Percentiles rank a stretch among this genome's conserved stretches.
phyloP scores from a whole-genome alignment of 1,140 invertebrate genomes.

The Pseudachorutes palmiensis region DNA sequence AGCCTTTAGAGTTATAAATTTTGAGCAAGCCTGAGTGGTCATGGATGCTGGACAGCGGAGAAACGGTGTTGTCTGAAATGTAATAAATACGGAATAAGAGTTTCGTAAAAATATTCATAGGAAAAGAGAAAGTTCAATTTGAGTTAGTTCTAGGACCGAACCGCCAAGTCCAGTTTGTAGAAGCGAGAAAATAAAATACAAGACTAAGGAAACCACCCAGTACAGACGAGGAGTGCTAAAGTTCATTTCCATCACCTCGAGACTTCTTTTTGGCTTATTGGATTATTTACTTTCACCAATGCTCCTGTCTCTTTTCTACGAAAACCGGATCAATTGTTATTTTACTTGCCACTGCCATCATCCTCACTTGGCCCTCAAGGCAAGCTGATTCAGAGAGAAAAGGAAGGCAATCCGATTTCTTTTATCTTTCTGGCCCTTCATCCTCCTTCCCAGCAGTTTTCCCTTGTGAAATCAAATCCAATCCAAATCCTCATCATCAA shows the following conservation, averaged over 20 bases:
- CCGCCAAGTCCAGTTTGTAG: background rate
- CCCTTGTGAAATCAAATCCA: background rate
- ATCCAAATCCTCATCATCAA: background rate
- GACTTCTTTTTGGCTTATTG: slow-evolving; percentile 7
- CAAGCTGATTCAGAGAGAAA: background rate
- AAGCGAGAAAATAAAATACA: no score
- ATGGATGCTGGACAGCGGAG: no score
- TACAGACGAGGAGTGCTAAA: no score
- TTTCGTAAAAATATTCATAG: background rate
- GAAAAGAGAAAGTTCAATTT: slow-evolving; percentile 1
- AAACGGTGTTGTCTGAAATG: no score
- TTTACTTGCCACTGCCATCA: background rate
- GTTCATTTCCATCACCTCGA: background rate
- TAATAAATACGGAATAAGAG: no score
- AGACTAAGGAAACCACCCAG: no score
- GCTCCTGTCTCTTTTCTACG: background rate
- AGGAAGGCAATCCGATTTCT: background rate
- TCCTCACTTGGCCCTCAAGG: background rate
- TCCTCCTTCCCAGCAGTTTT: background rate
- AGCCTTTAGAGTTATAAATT: no score
- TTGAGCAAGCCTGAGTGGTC: no score
- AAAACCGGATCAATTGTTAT: slow-evolving; percentile 1
- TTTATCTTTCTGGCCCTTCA: background rate
- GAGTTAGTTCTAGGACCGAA: background rate
- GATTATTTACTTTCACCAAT: background rate